Evolutionary conservation across 2,113 vertebrate genomes (phyloP).

Genomic region (Glareola pratincola): DNA sequence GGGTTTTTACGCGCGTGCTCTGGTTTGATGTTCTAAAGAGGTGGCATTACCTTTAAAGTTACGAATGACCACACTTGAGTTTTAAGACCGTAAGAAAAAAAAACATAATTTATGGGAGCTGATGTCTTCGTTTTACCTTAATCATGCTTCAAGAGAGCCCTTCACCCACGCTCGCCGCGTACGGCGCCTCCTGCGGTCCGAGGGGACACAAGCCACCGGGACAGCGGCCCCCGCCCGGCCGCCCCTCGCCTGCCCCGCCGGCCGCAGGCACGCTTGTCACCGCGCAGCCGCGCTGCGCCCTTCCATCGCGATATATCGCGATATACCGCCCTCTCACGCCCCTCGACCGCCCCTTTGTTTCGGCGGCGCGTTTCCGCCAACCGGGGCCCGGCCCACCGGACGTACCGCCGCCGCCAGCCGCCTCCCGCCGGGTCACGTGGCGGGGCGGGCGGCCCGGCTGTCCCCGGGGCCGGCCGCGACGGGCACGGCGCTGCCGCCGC

Average conservation of each 20-base stretch:
- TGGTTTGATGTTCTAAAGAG: neutral
- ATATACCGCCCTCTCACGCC: neutral
- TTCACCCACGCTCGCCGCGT: fast-evolving
- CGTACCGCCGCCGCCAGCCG: neutral
- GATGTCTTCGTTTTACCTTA: neutral
- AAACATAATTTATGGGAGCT: fast-evolving
- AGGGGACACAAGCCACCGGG: fast-evolving
- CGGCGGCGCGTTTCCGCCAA: neutral
- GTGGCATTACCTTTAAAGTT: neutral
- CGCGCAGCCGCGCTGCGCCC: neutral
- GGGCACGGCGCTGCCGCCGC: neutral
- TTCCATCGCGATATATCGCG: neutral
- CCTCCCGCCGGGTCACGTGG: neutral
- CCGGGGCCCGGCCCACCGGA: neutral
- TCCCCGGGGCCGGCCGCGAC: neutral
- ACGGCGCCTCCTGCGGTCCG: fast-evolving
- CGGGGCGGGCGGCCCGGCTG: neutral
- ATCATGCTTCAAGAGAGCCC: fast-evolving
- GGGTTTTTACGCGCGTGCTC: neutral
- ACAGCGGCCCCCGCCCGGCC: neutral
- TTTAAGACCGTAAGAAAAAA: neutral
- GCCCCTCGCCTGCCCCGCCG: neutral
- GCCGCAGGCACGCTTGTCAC: neutral
- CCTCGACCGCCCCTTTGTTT: neutral
- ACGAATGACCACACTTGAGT: fast-evolving